Conservation (phyloP, 2,797 vertebrate species). For the Sebastes hopkinsi region DNA sequence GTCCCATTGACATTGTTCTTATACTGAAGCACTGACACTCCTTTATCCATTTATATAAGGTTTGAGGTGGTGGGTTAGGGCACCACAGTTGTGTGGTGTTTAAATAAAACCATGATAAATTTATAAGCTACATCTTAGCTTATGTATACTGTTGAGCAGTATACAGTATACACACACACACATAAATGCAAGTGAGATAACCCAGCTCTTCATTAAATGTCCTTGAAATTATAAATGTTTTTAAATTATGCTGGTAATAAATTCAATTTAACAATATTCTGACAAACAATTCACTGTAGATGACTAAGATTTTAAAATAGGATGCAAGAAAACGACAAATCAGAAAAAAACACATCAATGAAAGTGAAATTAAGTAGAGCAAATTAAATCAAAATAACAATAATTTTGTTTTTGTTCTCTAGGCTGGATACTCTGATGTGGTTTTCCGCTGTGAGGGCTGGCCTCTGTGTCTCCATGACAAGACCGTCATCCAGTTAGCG, state of each 20-base stretch:
- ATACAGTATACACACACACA: not conserved
- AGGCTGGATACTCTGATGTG: constrained; percentile 90
- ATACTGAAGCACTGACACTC: not conserved
- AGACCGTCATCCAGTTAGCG: constrained; percentile 90
- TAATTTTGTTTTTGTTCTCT: not conserved
- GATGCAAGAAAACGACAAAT: not conserved
- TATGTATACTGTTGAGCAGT: not conserved
- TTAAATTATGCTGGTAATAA: not conserved
- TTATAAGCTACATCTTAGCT: not conserved
- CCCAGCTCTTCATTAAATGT: not conserved
- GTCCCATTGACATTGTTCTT: not conserved
- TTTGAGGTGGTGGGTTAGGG: not conserved
- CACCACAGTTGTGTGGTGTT: not conserved
- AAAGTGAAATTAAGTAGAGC: not conserved
- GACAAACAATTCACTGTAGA: not conserved
- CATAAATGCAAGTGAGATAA: not conserved
- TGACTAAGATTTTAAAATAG: not conserved
- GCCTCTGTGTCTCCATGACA: constrained; percentile 91
- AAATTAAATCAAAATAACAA: not conserved
- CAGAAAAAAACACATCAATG: not conserved
- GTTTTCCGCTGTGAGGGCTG: constrained; percentile 94
- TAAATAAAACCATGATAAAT: not conserved
- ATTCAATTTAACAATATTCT: not conserved
- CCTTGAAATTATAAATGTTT: not conserved
- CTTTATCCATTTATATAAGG: not conserved